Percentiles rank a stretch among this genome's conserved stretches.
Conservation (phyloP, 2,888 invertebrate genomes). For the Aphidoletes aphidimyza region DNA sequence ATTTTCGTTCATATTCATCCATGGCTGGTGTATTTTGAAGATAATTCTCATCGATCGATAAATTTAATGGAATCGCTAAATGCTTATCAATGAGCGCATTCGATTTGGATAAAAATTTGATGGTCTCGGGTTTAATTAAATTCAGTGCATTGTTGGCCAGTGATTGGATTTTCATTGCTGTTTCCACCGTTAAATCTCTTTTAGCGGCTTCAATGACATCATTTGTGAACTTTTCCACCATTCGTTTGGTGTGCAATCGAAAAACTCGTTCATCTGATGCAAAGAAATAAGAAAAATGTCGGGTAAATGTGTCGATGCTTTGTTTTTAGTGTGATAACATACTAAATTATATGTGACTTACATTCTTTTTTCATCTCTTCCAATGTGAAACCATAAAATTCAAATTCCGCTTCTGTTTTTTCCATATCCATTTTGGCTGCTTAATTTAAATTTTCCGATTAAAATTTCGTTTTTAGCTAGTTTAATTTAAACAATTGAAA, state of each 20-base stretch:
- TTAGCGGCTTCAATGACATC: neutral
- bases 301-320: neutral
- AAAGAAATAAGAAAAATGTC: neutral
- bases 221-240: neutral
- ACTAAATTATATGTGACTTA: neutral
- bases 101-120: neutral
- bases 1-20: conserved; percentile 19
- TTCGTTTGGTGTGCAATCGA: neutral
- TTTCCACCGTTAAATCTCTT: conserved; percentile 7
- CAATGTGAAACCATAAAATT: conserved; percentile 26
- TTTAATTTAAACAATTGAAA: neutral
- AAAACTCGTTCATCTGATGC: neutral
- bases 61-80: neutral
- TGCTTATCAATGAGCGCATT: neutral
- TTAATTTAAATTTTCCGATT: neutral
- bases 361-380: conserved; percentile 20
- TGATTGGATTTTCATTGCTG: neutral
- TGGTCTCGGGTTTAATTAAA: conserved; percentile 24
- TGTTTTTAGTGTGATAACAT: neutral
- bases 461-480: neutral
- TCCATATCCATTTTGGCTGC: neutral
- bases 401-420: conserved; percentile 20
- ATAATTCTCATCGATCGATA: neutral
- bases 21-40: conserved; percentile 3
- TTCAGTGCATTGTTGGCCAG: neutral